phyloP scores from a whole-genome alignment of 2,888 invertebrate genomes.

The Phoronis australis region DNA sequence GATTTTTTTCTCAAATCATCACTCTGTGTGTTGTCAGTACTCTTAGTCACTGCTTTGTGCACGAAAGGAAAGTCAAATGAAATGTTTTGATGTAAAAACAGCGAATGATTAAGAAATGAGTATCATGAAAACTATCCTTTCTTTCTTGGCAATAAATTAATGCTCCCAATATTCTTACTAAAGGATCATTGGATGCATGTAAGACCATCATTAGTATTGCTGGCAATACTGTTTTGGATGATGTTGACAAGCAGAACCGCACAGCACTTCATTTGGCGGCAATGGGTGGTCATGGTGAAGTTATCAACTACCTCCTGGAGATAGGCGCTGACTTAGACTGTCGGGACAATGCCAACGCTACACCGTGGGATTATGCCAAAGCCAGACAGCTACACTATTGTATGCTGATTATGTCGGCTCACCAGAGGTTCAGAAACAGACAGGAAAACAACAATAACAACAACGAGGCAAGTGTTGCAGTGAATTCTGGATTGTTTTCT shows the following conservation, averaged over 20 bases:
- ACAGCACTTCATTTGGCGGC: slow-evolving; percentile 49
- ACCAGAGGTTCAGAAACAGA: slow-evolving; percentile 37
- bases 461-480: no score
- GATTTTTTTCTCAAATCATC: no score
- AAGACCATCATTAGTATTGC: slow-evolving; percentile 46
- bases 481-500: no score
- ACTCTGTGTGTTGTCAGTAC: no score
- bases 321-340: slow-evolving; percentile 43
- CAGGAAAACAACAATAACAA: background rate
- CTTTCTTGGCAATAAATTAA: background rate
- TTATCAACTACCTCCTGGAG: slow-evolving; percentile 48
- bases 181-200: slow-evolving; percentile 45
- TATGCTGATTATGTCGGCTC: slow-evolving; percentile 50
- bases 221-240: slow-evolving; percentile 31
- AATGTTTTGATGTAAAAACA: background rate
- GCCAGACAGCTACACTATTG: slow-evolving; percentile 49
- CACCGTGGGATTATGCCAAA: slow-evolving; percentile 50
- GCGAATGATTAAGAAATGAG: background rate
- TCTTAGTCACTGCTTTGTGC: no score
- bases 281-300: slow-evolving; percentile 51
- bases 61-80: no score
- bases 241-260: slow-evolving; percentile 38
- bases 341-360: slow-evolving; percentile 41
- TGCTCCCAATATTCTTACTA: slow-evolving; percentile 2
- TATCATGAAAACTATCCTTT: background rate